These are phyloP conservation scores for Melospiza georgiana DNA, from an alignment of 2,113 vertebrate species.

Conservation along the genomic window DNA sequence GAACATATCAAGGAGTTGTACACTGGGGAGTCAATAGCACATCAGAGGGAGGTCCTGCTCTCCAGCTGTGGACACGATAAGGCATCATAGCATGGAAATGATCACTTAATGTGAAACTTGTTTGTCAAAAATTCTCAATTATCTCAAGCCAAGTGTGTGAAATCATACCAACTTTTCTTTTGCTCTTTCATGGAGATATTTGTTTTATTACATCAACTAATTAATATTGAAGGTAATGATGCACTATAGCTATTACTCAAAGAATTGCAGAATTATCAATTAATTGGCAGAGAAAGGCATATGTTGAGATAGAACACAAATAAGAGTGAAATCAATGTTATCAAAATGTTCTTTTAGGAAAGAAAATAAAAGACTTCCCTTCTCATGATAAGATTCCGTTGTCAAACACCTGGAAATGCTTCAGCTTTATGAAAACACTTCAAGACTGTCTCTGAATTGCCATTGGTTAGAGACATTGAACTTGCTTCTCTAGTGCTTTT, in stretches of 20 bases:
- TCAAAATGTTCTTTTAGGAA: not conserved
- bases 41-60: not conserved
- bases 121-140: not conserved
- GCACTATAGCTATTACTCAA: not conserved
- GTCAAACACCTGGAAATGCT: not conserved
- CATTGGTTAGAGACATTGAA: not conserved
- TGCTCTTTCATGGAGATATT: not conserved
- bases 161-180: not conserved
- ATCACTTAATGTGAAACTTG: not conserved
- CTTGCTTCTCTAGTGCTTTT: not conserved
- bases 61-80: not conserved
- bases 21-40: not conserved
- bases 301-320: not conserved
- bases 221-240: not conserved
- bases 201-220: not conserved
- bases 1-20: not conserved
- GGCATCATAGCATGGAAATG: not conserved
- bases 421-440: not conserved
- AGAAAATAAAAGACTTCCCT: not conserved
- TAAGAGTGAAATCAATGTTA: not conserved
- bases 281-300: not conserved
- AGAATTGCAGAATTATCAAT: not conserved
- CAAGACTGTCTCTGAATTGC: not conserved
- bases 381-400: not conserved
- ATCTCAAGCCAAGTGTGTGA: not conserved